Evolutionary conservation across 2,797 vertebrate species (phyloP), one percentile per base, ranked within the genome.

Genomic region (Poeciliopsis infans): DNA sequence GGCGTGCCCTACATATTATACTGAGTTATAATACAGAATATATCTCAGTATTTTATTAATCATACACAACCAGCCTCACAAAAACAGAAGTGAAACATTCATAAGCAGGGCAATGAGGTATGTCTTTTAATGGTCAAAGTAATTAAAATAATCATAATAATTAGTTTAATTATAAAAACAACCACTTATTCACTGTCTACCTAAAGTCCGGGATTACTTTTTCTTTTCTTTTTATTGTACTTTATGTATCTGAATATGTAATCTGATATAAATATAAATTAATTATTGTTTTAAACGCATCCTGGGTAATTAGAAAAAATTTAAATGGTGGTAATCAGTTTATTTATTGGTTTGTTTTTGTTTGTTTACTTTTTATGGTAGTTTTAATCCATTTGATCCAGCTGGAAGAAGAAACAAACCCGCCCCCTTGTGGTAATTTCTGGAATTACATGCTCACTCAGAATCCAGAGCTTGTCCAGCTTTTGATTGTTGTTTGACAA

Each of bases 1-100:
- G 85, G 89, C 74, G 89, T 39, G 80, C 77, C 86, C 89, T 91
- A 88, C 80, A 88, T 89, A 79, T 55, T 68, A 39, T 39, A 39
- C 36, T 39, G 36, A 39, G 36, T 39, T 39, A 41, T 78, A 74
- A 72, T 47, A 81, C 70, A 66, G 41, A 77, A 73, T 85, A 82
- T 79, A 72, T 59, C 74, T 43, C 43, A 57, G 36, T 79, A 20
- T 80, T 61, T 77, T 74, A 83, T 81, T 36, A 78, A 77, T 85
- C 82, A 85, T 74, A 75, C 74, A 61, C 59, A 77, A 81, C 57
- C 25, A n/a, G 11, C 25, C 53, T 55, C 25, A 12, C 53, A 55
- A 23, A 68, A 64, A 39, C 41, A 68, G 20, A 39, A 7, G 18
- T 41, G 23, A 25, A 68, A 68, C 36, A 41, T 41, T 68, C 7